Percentiles rank a stretch among this genome's conserved stretches.
These are phyloP conservation scores for Ctenopoma kingsleyae DNA, from an alignment of 2,797 vertebrate genomes.

Conservation along the genomic window DNA sequence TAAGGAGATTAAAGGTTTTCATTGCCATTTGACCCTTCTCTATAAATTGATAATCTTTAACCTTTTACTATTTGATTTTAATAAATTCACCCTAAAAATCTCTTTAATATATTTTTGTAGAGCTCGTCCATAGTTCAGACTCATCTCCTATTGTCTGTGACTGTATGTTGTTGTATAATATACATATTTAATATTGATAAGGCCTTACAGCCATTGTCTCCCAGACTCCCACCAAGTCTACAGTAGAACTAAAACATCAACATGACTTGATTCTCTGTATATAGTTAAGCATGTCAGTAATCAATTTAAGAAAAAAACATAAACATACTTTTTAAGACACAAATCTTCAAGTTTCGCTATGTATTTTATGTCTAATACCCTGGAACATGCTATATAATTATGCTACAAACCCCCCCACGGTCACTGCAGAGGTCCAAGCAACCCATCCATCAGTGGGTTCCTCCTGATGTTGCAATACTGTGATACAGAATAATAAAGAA, in stretches of 20 bases:
- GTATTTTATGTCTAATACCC: constrained; percentile 39
- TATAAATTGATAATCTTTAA: constrained; percentile 43
- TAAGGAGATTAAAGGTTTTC: constrained; percentile 22
- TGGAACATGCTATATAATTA: constrained; percentile 46
- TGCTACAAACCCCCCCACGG: constrained; percentile 52
- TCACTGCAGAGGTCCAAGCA: constrained; percentile 71
- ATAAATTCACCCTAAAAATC: constrained; percentile 52
- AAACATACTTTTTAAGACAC: constrained; percentile 19
- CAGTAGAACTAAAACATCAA: constrained; percentile 19
- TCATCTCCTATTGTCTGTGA: constrained; percentile 56
- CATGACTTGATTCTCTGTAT: constrained; percentile 33
- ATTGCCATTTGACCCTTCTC: constrained; percentile 39
- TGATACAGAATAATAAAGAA: constrained; percentile 89
- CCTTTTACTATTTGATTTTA: constrained; percentile 43
- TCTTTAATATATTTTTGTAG: constrained; percentile 61
- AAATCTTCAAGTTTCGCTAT: constrained; percentile 29
- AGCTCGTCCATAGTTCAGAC: constrained; percentile 61
- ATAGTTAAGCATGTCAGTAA: constrained; percentile 21
- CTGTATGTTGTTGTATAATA: constrained; percentile 60
- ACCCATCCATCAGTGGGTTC: constrained; percentile 85
- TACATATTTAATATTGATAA: constrained; percentile 63
- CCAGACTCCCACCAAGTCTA: not conserved
- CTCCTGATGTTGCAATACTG: constrained; percentile 89
- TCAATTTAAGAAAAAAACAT: constrained; percentile 29
- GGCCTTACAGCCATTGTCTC: constrained; percentile 11